These are phyloP conservation scores for Megatriorchis doriae DNA, from an alignment of 2,113 vertebrate genomes.

Conservation along the genomic window DNA sequence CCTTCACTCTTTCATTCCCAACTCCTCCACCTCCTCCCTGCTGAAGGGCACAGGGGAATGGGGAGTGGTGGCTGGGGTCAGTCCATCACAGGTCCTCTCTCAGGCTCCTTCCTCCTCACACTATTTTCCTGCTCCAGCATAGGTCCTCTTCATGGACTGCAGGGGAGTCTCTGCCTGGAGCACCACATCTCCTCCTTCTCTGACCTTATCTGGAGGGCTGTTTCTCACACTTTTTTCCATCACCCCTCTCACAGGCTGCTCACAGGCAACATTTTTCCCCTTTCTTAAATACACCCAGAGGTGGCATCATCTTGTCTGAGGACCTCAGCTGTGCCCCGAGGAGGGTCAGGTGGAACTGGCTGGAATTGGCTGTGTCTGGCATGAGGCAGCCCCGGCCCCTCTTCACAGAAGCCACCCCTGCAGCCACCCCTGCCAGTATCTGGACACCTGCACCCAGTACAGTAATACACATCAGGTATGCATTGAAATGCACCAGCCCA, in stretches of 20 bases:
- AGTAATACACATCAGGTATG: not conserved
- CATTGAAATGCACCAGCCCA: not conserved
- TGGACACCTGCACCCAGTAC: not conserved
- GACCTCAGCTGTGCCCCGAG: accelerated
- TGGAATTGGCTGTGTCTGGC: not conserved
- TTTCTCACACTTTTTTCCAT: not conserved
- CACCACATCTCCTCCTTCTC: not conserved
- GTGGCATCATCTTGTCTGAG: accelerated
- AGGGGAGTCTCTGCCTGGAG: not conserved
- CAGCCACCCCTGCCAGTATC: not conserved
- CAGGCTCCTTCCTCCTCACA: not conserved
- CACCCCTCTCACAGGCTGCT: accelerated
- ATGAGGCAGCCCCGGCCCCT: accelerated
- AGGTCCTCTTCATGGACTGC: not conserved
- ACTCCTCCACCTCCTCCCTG: not conserved
- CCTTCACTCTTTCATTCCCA: not conserved
- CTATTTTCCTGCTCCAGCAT: not conserved
- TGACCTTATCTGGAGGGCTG: not conserved
- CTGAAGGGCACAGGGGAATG: accelerated
- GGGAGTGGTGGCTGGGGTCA: not conserved
- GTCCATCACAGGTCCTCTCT: not conserved
- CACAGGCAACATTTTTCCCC: not conserved
- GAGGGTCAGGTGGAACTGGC: not conserved
- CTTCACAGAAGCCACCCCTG: not conserved
- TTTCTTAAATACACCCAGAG: not conserved